Base-by-base conservation (phyloP, 1,140 invertebrate genomes). In the Scaptomyza pallida region DNA sequence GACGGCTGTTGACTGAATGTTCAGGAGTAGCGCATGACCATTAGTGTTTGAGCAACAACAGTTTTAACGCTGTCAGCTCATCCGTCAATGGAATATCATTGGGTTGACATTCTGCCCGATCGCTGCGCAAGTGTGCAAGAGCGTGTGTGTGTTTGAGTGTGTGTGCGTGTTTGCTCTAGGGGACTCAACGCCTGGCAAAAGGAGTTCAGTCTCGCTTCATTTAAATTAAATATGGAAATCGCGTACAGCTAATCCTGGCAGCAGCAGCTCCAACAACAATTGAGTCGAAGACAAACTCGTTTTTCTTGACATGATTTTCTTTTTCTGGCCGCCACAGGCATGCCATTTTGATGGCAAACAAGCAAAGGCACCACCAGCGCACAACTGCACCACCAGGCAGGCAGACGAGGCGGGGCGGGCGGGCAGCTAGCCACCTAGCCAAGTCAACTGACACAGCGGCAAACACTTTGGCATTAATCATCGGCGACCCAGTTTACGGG, bases 21-120 rank as follows among this genome's bases (percentile, higher is more conserved):
- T 37, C 52, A 26, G 52, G 37, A 55, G 37, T 15, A 64, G 65
- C 64, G 64, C 56, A 78, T 89, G 79, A 75, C 88, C 76, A 90
- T 90, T 90, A 90, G 88, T 90, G 88, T 90, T 90, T 75, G 88
- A 75, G 72, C 83, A 90, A 89, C 89, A 90, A 90, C 89, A 90
- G 89, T 90, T 89, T 89, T 90, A 90, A 89, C 89, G 81, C 89
- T 90, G 89, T 90, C 89, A 90, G 81, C 89, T 90, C 89, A 90
- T 90, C 89, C 89, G 89, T 90, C 89, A 90, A 90, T 90, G 79
- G 85, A 77, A 88, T 90, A 90, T 90, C 89, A 90, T 80, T 77
- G 76, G 75, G 73, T 82, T 89, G 89, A 90, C 89, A 90, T 90
- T 77, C 70, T 67, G 61, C 67, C 73, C 10, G 72, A 78, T 78